Evolutionary conservation across 2,888 invertebrate species (phyloP).

Genomic region (Mythimna impura): DNA sequence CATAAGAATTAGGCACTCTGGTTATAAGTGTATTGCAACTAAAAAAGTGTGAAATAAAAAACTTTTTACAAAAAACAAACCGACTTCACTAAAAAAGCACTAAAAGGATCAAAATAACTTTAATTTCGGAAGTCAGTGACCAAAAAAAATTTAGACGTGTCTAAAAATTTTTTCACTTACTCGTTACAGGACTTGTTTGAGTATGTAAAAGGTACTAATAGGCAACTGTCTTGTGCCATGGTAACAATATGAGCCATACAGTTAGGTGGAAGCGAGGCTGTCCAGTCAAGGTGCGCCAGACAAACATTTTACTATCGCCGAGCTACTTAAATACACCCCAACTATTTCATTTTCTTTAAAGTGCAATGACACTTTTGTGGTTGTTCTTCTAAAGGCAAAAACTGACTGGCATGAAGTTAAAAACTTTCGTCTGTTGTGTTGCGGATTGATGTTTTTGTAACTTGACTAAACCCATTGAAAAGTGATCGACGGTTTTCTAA

Average conservation of each 20-base stretch:
- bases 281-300: conserved; percentile 24
- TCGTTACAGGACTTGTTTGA: neutral
- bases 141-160: no score
- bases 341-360: conserved; percentile 1
- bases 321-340: conserved; percentile 26
- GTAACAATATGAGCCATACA: conserved; percentile 15
- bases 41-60: no score
- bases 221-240: neutral
- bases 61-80: no score
- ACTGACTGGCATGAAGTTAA: neutral
- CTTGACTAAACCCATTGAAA: neutral
- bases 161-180: neutral
- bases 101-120: no score
- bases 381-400: conserved; percentile 4
- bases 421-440: neutral
- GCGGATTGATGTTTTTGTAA: neutral
- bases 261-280: conserved; percentile 16
- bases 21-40: no score
- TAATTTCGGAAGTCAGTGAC: no score
- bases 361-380: conserved; percentile 1
- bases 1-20: no score
- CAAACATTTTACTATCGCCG: conserved; percentile 19
- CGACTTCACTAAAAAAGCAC: no score
- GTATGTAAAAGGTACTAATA: neutral
- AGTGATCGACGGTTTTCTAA: neutral